Evolutionary conservation across 2,797 vertebrate genomes (phyloP).

Genomic region (Scolopax bukidnonensis): DNA sequence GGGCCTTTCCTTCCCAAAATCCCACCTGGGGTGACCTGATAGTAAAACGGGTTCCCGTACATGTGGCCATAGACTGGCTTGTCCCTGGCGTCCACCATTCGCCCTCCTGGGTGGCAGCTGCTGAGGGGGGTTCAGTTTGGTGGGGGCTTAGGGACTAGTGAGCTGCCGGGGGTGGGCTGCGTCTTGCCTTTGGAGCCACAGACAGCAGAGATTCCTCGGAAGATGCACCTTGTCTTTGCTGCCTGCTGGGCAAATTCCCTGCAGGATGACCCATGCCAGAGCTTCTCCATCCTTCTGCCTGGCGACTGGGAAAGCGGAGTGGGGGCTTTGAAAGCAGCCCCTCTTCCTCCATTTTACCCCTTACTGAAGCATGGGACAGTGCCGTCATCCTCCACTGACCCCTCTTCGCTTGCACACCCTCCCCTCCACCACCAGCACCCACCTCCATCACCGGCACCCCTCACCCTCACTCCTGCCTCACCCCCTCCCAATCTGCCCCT

Average conservation of each 20-base stretch:
- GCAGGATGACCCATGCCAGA: fast-evolving
- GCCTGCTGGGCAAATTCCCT: not conserved
- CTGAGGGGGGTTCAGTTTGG: not conserved
- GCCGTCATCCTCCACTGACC: not conserved
- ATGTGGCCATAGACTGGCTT: fast-evolving
- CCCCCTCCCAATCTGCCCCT: not conserved
- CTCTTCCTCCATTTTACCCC: not conserved
- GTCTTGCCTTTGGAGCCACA: not conserved
- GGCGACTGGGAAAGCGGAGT: not conserved
- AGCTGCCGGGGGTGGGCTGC: not conserved
- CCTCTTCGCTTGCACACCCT: not conserved
- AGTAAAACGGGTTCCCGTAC: fast-evolving
- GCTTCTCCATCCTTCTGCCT: not conserved
- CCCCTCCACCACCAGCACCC: not conserved
- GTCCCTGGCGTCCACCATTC: fast-evolving
- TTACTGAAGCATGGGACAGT: not conserved
- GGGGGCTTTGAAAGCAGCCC: not conserved
- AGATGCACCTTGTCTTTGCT: not conserved
- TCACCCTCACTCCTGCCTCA: not conserved
- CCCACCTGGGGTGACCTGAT: not conserved
- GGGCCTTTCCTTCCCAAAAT: not conserved
- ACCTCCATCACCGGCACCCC: not conserved
- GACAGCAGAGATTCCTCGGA: fast-evolving
- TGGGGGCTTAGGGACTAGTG: no score
- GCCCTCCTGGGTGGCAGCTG: not conserved